Conservation (phyloP, 2,797 vertebrate genomes). For the Neomorphus geoffroyi region DNA sequence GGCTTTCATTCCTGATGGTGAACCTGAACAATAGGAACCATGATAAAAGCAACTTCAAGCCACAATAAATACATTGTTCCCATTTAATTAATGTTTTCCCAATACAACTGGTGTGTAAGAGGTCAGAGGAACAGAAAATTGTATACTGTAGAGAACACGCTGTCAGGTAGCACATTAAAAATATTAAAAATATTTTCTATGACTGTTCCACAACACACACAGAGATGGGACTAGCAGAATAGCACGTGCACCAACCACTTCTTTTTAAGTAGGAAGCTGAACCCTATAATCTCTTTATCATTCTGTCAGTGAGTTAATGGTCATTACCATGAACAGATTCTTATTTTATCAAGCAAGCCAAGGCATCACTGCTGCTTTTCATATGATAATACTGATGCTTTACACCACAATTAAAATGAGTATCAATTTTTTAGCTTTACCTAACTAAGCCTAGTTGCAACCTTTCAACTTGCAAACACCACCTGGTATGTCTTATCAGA, state of each 20-base stretch:
- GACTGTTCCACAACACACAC: constrained; percentile 24
- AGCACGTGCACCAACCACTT: background rate
- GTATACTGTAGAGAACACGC: background rate
- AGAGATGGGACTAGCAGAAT: constrained; percentile 20
- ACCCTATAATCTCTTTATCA: constrained; percentile 74
- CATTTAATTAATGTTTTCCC: constrained; percentile 35
- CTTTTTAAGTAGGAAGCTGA: constrained; percentile 52
- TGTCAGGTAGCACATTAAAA: constrained; percentile 36
- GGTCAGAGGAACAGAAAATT: constrained; percentile 16
- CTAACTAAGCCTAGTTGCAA: constrained; percentile 55
- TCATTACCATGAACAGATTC: constrained; percentile 62
- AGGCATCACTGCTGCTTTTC: constrained; percentile 62
- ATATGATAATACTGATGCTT: constrained; percentile 62
- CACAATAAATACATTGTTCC: constrained; percentile 3
- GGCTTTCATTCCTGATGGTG: background rate
- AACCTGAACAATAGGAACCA: background rate
- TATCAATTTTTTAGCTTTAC: constrained; percentile 40
- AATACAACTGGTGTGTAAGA: background rate
- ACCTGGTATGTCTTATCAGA: constrained; percentile 7
- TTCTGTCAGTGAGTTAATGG: constrained; percentile 71
- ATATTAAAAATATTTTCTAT: constrained; percentile 36
- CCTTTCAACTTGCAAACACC: constrained; percentile 30
- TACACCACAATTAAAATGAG: constrained; percentile 56
- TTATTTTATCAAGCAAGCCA: constrained; percentile 61
- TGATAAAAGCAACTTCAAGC: background rate